phyloP scores from a whole-genome alignment of 2,113 vertebrate species.

The Lates calcarifer region DNA sequence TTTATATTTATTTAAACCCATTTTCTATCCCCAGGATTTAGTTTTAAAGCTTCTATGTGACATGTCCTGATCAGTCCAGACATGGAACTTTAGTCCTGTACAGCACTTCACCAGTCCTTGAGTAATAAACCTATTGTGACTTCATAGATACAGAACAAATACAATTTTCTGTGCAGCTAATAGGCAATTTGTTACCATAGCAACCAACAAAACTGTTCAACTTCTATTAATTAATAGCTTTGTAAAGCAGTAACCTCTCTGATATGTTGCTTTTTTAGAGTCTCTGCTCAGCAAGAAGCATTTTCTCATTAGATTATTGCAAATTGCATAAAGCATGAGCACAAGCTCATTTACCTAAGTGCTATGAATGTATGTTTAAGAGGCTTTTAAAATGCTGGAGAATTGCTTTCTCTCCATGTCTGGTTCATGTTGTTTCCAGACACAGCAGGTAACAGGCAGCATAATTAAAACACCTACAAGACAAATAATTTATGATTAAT shows the following conservation, averaged over 20 bases:
- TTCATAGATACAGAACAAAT: slow-evolving; percentile 47
- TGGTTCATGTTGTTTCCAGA: slow-evolving; percentile 50
- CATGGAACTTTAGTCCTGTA: background rate
- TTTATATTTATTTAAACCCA: too few relatives aligned
- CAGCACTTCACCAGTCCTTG: background rate
- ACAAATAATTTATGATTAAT: slow-evolving; percentile 54
- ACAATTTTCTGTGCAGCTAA: slow-evolving; percentile 73
- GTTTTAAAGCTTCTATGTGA: background rate
- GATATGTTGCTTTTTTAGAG: slow-evolving; percentile 61
- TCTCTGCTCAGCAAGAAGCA: slow-evolving; percentile 75
- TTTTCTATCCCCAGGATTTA: background rate
- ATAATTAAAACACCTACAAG: slow-evolving; percentile 69
- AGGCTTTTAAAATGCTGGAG: slow-evolving; percentile 58
- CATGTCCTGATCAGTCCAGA: background rate
- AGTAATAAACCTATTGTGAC: slow-evolving; percentile 48
- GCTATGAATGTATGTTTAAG: slow-evolving; percentile 72
- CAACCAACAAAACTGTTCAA: slow-evolving; percentile 52
- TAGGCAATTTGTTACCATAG: slow-evolving; percentile 80
- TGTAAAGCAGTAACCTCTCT: slow-evolving; percentile 61
- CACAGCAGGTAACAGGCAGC: slow-evolving; percentile 59
- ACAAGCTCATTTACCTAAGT: slow-evolving; percentile 78
- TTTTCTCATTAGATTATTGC: slow-evolving; percentile 80
- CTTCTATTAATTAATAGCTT: slow-evolving; percentile 76
- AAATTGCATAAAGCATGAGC: slow-evolving; percentile 74
- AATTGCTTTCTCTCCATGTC: slow-evolving; percentile 42